Evolutionary conservation across 2,888 invertebrate species (phyloP), one percentile per base, ranked within the genome.

Genomic region (Trichogramma evanescens): DNA sequence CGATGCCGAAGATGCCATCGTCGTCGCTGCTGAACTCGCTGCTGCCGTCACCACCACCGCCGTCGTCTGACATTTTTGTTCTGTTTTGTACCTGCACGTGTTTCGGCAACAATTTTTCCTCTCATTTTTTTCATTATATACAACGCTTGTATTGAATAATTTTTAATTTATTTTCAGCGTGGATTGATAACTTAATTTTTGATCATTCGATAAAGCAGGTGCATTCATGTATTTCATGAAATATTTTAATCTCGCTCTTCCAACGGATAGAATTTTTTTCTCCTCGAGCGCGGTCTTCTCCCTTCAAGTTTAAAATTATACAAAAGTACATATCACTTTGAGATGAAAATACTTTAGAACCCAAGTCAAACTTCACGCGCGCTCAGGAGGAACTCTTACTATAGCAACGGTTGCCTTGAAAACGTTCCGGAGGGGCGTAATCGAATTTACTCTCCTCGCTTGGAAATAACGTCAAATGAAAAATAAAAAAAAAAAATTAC

Each of bases 31-130:
- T 26, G 26, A 8, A 46, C 1, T 50, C 56, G 13, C 41, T 41
- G 48, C 55, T 61, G 38, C 58, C 66, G 39, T 55, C 65, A 43
- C 45, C 57, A 45, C 69, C 71, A 66, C 68, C 69, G 53, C 72
- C 72, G 52, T 70, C 68, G 59, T 73, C 71, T 58, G 74, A 71
- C 73, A 74, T 74, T 60, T 50, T 67, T 60, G 45, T 26, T 26
- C 26, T 26, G 13, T 2, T 13, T 13, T 13, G 13, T 13, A 13
- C 13, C 13, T 13, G 13, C 13, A 13, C 13, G 13, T 13, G 13
- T 13, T 13, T 13, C 13, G 13, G 13, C 13, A 13, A 13, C 44
- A 10, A 26, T 51, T 44, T 46, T n/a, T 5, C 13, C 46, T 46
- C 13, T 7, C 5, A 9, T 5, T 13, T 4, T 10, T 3, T 10